These are phyloP conservation scores for Vandiemenella viatica DNA, from an alignment of 2,888 invertebrate species.

Conservation along the genomic window DNA sequence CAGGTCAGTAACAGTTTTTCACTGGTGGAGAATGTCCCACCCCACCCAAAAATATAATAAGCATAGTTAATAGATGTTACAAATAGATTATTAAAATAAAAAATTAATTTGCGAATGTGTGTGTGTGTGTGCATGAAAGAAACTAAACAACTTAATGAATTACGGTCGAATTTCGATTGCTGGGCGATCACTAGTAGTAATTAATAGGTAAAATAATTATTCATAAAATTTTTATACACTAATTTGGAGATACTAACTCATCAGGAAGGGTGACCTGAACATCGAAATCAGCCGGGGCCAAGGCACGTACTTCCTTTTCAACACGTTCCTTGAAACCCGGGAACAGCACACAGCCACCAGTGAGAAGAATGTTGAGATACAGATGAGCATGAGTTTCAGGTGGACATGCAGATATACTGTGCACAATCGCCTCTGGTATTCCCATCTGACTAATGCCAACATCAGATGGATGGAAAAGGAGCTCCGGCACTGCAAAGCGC, in stretches of 20 bases:
- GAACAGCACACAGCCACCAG: constrained; percentile 67
- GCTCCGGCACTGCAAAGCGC: constrained; percentile 85
- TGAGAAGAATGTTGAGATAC: constrained; percentile 66
- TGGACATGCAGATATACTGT: constrained; percentile 60
- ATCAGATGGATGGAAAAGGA: constrained; percentile 87
- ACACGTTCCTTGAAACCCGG: constrained; percentile 71
- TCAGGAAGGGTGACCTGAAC: constrained; percentile 55
- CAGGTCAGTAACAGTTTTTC: no score
- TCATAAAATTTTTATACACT: no score
- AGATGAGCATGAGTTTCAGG: constrained; percentile 60
- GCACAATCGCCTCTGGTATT: constrained; percentile 72
- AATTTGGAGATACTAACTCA: constrained; percentile 37
- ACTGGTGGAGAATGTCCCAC: no score
- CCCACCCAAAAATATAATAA: no score
- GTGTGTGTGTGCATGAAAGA: no score
- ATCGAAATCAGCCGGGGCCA: constrained; percentile 61
- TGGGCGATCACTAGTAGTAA: no score
- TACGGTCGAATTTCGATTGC: no score
- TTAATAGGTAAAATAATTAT: no score
- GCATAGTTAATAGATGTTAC: no score
- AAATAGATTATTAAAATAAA: no score
- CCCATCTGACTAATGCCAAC: constrained; percentile 88
- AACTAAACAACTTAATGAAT: no score
- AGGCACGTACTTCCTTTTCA: constrained; percentile 57
- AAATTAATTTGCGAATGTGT: no score